Conservation (phyloP, 2,888 invertebrate genomes). For the Habrosyne pyritoides region DNA sequence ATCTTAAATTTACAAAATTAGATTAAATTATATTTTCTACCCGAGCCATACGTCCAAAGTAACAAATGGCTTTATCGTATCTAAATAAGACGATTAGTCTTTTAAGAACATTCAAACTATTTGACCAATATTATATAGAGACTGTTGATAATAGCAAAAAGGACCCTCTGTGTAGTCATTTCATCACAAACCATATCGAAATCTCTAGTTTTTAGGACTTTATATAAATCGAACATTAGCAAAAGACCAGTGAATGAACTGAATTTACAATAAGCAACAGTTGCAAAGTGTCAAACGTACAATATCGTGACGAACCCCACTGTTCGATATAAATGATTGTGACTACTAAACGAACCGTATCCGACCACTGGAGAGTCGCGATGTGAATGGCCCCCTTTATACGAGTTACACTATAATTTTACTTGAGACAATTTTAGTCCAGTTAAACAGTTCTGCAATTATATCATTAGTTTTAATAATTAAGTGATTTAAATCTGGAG, state of each 20-base stretch:
- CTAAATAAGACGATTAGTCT: no score
- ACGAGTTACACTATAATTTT: not conserved
- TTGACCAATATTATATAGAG: no score
- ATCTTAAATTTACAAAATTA: no score
- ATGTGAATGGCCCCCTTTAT: constrained; percentile 4
- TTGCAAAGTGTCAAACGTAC: not conserved
- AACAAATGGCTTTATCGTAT: no score
- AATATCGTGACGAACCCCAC: constrained; percentile 6
- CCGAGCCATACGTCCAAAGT: no score
- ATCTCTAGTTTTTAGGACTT: no score
- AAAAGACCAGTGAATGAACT: constrained; percentile 3
- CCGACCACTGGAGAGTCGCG: not conserved
- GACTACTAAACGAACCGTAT: constrained; percentile 4
- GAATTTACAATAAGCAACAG: not conserved
- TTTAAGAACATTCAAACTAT: no score
- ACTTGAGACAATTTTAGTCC: not conserved
- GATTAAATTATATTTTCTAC: no score
- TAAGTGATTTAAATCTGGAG: not conserved
- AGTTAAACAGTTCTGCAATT: not conserved
- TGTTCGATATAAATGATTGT: not conserved
- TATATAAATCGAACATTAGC: not conserved
- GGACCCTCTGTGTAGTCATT: no score
- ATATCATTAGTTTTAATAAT: not conserved
- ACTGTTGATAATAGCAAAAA: no score
- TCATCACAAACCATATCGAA: no score